A percentile compares a stretch with the other conserved stretches of the same genome.
Conservation (phyloP, 64 coral and sea anemone genomes). For the Porites lutea region DNA sequence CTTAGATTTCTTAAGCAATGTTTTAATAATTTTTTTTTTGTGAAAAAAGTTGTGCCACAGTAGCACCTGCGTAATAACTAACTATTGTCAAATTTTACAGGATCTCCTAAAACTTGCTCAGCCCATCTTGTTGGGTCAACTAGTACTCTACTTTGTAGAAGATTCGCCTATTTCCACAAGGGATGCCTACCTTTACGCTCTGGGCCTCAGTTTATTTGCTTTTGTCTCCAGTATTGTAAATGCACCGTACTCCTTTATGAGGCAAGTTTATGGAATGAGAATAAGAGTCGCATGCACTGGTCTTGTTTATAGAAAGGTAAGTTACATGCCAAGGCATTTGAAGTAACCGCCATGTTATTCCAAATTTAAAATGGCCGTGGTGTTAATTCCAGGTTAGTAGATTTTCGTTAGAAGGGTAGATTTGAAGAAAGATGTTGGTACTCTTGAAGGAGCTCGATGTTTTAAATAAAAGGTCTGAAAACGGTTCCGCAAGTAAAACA, state of each 20-base stretch:
- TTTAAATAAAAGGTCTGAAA: too few species aligned
- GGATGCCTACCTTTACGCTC: slow-evolving; percentile 77
- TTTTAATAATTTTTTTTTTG: background rate
- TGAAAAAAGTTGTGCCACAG: background rate
- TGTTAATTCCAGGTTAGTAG: too few species aligned
- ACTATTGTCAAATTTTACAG: slow-evolving; percentile 33
- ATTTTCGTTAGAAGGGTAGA: too few species aligned
- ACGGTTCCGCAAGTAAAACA: too few species aligned
- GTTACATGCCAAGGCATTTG: background rate
- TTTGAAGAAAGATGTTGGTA: too few species aligned
- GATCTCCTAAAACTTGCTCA: slow-evolving; percentile 57
- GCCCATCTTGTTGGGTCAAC: slow-evolving; percentile 62
- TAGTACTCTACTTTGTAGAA: slow-evolving; percentile 70
- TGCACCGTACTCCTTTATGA: slow-evolving; percentile 71
- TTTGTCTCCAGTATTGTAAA: slow-evolving; percentile 63
- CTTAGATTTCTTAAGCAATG: background rate
- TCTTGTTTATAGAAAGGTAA: slow-evolving; percentile 80
- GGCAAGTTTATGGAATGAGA: slow-evolving; percentile 82
- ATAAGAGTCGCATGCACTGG: slow-evolving; percentile 78
- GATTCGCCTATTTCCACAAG: slow-evolving; percentile 63
- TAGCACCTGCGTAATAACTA: background rate
- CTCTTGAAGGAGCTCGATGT: too few species aligned
- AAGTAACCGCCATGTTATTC: too few species aligned
- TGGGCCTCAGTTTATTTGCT: slow-evolving; percentile 67
- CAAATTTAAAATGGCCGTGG: too few species aligned